These are phyloP conservation scores for Manis javanica DNA, from an alignment of 2,797 vertebrate genomes.

Conservation along the genomic window DNA sequence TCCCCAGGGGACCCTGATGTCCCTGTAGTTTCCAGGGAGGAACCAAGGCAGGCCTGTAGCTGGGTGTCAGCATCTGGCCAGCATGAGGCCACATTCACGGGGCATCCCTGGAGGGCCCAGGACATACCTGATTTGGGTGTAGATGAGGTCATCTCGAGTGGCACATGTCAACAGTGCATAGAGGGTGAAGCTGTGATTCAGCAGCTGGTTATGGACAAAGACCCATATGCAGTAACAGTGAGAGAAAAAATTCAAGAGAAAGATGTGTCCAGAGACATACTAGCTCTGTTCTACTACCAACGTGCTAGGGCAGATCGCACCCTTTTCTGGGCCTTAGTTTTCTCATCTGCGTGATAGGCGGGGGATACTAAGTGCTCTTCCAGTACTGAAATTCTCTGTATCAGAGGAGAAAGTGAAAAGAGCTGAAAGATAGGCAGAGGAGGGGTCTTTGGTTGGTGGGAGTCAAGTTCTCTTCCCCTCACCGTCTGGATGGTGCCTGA, in stretches of 20 bases:
- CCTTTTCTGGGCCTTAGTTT: neutral
- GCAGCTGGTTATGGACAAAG: slow-evolving; percentile 85
- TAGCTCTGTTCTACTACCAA: neutral
- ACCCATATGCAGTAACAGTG: neutral
- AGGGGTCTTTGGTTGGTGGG: neutral
- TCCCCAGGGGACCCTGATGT: neutral
- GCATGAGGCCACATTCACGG: neutral
- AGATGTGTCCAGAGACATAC: neutral
- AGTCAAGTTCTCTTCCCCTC: slow-evolving; percentile 41
- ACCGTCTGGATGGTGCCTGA: slow-evolving; percentile 89
- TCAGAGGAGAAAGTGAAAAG: neutral
- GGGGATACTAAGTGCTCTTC: neutral
- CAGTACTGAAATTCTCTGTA: neutral
- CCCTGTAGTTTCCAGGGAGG: slow-evolving; percentile 18
- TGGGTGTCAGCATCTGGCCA: neutral
- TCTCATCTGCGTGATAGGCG: neutral
- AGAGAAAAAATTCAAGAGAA: neutral
- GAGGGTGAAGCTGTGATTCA: slow-evolving; percentile 91
- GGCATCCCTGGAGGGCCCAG: neutral
- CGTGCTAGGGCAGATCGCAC: neutral
- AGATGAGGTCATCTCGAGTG: slow-evolving; percentile 91
- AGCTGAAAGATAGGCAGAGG: neutral
- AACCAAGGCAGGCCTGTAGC: neutral
- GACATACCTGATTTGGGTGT: slow-evolving; percentile 91
- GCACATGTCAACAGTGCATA: slow-evolving; percentile 88